These are phyloP conservation scores for Garra rufa DNA, from an alignment of 2,113 vertebrate species.

Conservation along the genomic window DNA sequence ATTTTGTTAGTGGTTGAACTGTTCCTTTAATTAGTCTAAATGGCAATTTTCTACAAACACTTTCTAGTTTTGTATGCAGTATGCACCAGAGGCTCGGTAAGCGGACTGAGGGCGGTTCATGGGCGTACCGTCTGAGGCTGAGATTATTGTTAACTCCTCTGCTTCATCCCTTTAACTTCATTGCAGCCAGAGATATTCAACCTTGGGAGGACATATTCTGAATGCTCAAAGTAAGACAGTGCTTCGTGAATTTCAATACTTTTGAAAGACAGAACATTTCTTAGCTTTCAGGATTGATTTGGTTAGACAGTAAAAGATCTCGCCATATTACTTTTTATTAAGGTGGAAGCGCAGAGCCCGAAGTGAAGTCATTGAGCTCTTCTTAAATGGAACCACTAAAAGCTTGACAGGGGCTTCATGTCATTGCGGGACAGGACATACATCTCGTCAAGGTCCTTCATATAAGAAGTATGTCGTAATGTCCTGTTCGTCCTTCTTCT, in stretches of 20 bases:
- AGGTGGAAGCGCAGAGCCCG: background rate
- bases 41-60: background rate
- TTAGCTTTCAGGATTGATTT: slow-evolving; percentile 17
- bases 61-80: background rate
- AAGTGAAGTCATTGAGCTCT: slow-evolving; percentile 28
- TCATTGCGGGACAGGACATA: slow-evolving; percentile 17
- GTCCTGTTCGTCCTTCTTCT: slow-evolving; percentile 25
- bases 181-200: slow-evolving; percentile 9
- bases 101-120: background rate
- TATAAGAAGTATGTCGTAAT: slow-evolving; percentile 12
- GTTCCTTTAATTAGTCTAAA: background rate
- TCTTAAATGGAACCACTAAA: slow-evolving; percentile 37
- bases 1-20: background rate
- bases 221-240: slow-evolving; percentile 20
- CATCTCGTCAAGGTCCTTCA: slow-evolving; percentile 30
- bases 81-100: background rate
- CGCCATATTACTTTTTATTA: slow-evolving; percentile 11
- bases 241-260: slow-evolving; percentile 23
- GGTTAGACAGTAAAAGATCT: background rate
- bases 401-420: slow-evolving; percentile 31
- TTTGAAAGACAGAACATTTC: slow-evolving; percentile 17
- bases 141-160: slow-evolving; percentile 16
- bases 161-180: slow-evolving; percentile 12
- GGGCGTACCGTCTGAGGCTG: background rate
- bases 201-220: slow-evolving; percentile 20